phyloP scores from a whole-genome alignment of 2,113 vertebrate species.

The Hemicordylus capensis region DNA sequence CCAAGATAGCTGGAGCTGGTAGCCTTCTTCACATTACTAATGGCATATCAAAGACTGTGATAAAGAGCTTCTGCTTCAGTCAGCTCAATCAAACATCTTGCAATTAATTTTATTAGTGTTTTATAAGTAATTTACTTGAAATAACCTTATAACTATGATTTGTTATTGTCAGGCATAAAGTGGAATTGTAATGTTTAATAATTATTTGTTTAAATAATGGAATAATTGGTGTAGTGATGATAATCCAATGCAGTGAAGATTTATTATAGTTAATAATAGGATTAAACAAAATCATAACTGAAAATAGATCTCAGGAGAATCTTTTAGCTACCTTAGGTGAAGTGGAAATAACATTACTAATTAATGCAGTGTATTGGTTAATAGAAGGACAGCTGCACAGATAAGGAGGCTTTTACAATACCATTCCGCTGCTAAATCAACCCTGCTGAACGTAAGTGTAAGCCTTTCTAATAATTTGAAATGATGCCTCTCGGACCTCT shows the following conservation, averaged over 20 bases:
- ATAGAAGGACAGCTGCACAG: not conserved
- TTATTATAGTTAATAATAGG: conserved; percentile 78
- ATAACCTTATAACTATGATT: conserved; percentile 71
- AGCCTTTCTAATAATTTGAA: not conserved
- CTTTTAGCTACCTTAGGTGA: conserved; percentile 73
- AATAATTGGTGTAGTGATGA: conserved; percentile 66
- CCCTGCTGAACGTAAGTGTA: not conserved
- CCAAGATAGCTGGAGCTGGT: conserved; percentile 59
- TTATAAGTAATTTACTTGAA: conserved; percentile 76
- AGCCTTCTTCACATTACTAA: conserved; percentile 51
- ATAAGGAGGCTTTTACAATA: not conserved
- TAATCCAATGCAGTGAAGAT: conserved; percentile 73
- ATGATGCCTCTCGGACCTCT: not conserved
- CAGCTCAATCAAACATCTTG: conserved; percentile 65
- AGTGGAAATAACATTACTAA: conserved; percentile 73
- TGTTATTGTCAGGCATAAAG: conserved; percentile 72
- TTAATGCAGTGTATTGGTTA: conserved; percentile 64
- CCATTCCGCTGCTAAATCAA: not conserved
- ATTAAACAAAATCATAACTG: conserved; percentile 77
- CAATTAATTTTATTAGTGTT: conserved; percentile 78
- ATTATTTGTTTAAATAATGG: conserved; percentile 82
- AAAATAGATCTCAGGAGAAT: conserved; percentile 73
- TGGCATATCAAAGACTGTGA: conserved; percentile 60
- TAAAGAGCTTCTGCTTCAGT: conserved; percentile 62
- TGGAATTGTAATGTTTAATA: conserved; percentile 71